Base-by-base conservation (phyloP, 2,113 vertebrate genomes). In the Verasper variegatus region DNA sequence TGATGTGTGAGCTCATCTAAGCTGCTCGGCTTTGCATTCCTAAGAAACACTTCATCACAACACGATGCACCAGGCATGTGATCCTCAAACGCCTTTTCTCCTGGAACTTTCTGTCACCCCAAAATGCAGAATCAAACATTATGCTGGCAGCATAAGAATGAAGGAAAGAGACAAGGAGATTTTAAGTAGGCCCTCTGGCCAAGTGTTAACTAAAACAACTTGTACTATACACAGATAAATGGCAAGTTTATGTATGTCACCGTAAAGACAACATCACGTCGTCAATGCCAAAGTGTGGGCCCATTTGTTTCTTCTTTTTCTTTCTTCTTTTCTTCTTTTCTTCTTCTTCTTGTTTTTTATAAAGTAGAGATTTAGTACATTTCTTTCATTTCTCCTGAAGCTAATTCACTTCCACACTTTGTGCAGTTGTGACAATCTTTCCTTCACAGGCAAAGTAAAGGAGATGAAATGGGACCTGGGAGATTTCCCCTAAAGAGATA, bases 401-500 rank as follows among this genome's bases (percentile, higher is more conserved):
- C 13, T 18, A 0, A 15, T 54, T 70, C 27, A 74, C 62, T 18
- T 81, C 63, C 45, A 59, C 49, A 75, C 62, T 76, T 70, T 21
- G 40, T 18, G 12, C 23, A 45, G 63, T 62, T 58, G 64, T 71
- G 61, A 78, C 78, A 55, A 26, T 72, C 52, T 23, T 54, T 45
- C 45, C 24, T 70, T 57, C 31, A 52, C 15, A 8, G 58, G 45
- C 23, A 74, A 76, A 56, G 31, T 65, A 86, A 51, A 51, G 65
- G 52, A 70, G 74, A 64, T 76, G 21, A 73, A 74, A 81, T 69
- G 66, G 83, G 58, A 74, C 71, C 61, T 76, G 42, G 6, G 63
- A 76, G 81, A 84, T 68, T 74, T 85, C 57, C 17, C 84, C 66
- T 82, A 71, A 85, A 85, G 76, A 65, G 21, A 82, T 79, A 82